phyloP scores from a whole-genome alignment of 1,140 invertebrate species.

The Theocolax elegans region DNA sequence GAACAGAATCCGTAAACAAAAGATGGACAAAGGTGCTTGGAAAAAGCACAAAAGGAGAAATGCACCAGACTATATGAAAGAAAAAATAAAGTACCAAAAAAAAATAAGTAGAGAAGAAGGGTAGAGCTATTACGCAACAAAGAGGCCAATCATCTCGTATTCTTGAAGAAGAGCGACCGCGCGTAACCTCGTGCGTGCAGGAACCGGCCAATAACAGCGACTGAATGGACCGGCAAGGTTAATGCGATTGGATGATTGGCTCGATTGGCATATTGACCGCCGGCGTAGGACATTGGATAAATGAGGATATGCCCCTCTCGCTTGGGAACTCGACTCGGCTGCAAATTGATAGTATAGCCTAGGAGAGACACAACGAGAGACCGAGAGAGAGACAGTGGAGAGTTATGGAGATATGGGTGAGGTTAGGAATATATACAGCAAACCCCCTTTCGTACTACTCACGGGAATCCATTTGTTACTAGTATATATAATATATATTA shows the following conservation, averaged over 20 bases:
- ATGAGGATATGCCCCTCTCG: constrained; percentile 64
- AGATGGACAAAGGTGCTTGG: neutral
- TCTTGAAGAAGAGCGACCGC: constrained; percentile 1
- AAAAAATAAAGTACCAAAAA: neutral
- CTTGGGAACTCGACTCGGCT: constrained; percentile 55
- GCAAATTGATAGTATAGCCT: constrained; percentile 54
- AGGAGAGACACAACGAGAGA: constrained; percentile 16
- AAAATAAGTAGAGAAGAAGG: neutral
- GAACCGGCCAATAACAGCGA: constrained; percentile 59
- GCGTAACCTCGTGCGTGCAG: constrained; percentile 46
- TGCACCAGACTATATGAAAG: neutral
- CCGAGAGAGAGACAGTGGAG: constrained; percentile 32
- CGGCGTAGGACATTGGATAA: constrained; percentile 62
- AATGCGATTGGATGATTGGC: constrained; percentile 66
- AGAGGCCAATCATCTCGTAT: neutral
- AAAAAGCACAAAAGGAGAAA: neutral
- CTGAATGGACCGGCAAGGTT: constrained; percentile 63
- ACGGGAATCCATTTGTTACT: too few relatives aligned
- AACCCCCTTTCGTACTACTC: too few relatives aligned
- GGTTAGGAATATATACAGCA: too few relatives aligned
- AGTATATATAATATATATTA: too few relatives aligned
- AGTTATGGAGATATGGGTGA: neutral
- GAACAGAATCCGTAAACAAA: constrained; percentile 1
- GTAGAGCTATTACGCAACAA: constrained; percentile 9
- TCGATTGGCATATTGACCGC: constrained; percentile 64